Percentiles rank a stretch among this genome's conserved stretches.
Conservation (phyloP, 2,113 vertebrate species). For the Ophiodon elongatus region DNA sequence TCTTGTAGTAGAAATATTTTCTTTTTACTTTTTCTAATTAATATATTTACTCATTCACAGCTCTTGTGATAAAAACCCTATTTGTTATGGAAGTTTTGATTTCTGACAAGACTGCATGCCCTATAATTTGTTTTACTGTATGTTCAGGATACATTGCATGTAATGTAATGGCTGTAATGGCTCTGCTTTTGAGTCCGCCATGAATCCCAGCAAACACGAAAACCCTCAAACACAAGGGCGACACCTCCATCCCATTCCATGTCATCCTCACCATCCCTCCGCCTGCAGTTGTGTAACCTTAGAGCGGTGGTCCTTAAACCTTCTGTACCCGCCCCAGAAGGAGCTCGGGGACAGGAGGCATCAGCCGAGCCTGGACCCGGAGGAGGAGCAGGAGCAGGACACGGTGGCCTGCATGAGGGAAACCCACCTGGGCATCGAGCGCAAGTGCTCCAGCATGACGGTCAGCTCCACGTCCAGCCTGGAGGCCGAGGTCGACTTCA, state of each 20-base stretch:
- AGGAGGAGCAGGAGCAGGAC: slow-evolving; percentile 92
- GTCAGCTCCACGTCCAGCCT: slow-evolving; percentile 97
- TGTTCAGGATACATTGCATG: not conserved
- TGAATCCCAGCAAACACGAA: not conserved
- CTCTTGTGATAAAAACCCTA: not conserved
- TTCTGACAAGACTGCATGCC: not conserved
- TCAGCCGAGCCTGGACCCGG: slow-evolving; percentile 67
- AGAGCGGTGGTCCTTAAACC: slow-evolving; percentile 52
- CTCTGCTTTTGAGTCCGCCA: slow-evolving; percentile 12
- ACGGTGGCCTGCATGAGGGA: slow-evolving; percentile 89
- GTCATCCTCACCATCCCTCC: not conserved
- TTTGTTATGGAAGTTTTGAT: not conserved
- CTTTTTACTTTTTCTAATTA: not conserved
- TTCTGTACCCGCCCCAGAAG: slow-evolving; percentile 78
- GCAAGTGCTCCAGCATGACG: slow-evolving; percentile 96
- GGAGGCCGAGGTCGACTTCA: slow-evolving; percentile 96
- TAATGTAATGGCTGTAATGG: too few relatives aligned
- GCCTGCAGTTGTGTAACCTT: not conserved
- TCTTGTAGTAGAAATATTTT: not conserved
- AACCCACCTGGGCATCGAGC: slow-evolving; percentile 92
- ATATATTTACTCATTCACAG: not conserved
- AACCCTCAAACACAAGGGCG: not conserved
- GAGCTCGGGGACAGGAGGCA: slow-evolving; percentile 77
- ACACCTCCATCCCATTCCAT: slow-evolving; percentile 9
- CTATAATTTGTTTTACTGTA: not conserved